Evolutionary conservation across 2,113 vertebrate species (phyloP), one percentile per base, ranked within the genome.

Genomic region (Dasyornis broadbenti): DNA sequence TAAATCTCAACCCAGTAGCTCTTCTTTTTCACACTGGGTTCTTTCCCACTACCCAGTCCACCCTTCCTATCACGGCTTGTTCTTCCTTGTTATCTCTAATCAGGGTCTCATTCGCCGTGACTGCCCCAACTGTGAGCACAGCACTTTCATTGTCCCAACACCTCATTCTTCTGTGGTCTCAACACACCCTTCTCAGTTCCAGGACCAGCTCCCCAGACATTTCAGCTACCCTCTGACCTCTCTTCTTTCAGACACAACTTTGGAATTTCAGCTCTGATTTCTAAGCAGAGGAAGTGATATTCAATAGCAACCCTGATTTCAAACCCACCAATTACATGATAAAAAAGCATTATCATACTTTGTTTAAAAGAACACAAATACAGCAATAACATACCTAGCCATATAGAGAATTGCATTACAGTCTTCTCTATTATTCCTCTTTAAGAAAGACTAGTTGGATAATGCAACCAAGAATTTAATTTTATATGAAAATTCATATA

Each of bases 381-480:
- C 5, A 77, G 26, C 0, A 2, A 27, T 49, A 84, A 42, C 33
- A 45, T 30, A 61, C 4, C 7, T 24, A 86, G 59, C 7, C 19
- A 53, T 15, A 73, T 0, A 81, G 24, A 77, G 24, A 86, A 77
- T 5, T 2, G 2, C 15, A 50, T 28, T 44, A 72, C 0, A 1
- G 7, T 22, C 22, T 42, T 71, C 40, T 89, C 17, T 71, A 47
- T 20, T 42, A 76, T 18, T 40, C 1, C 11, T 75, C 70, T 81
- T 71, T 11, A 71, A 71, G 61, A 91, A 82, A 82, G 10, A 9
- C 11, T 83, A 50, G 31, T 30, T 65, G 23, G 13, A 64, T 35
- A 77, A 54, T 18, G 40, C 40, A 72, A 23, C 15, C 7, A 47
- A 64, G 7, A 73, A 79, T 45, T 80, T 31, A 54, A 31, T 85